Conservation (phyloP, 2,888 invertebrate species). For the Cylloceria caligata region DNA sequence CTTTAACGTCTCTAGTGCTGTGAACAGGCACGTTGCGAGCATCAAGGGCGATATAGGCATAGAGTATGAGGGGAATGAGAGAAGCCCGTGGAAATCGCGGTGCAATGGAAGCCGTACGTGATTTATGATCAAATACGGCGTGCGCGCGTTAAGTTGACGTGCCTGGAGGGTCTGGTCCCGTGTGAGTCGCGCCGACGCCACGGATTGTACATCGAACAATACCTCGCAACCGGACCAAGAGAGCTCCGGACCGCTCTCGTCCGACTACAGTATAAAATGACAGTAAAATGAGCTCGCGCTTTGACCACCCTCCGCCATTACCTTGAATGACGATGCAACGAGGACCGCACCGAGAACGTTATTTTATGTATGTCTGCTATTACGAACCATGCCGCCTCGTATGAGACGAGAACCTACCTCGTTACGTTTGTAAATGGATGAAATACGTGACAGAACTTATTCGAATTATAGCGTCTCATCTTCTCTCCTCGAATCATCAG, state of each 20-base stretch:
- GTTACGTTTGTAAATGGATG: constrained; percentile 47
- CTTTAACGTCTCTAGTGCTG: constrained; percentile 14
- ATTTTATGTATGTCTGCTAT: constrained; percentile 71
- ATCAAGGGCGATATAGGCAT: constrained; percentile 42
- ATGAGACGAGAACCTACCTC: constrained; percentile 39
- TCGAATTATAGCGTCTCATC: constrained; percentile 39
- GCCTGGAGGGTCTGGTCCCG: constrained; percentile 41
- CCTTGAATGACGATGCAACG: constrained; percentile 79
- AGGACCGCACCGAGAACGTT: constrained; percentile 69
- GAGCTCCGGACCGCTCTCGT: constrained; percentile 33
- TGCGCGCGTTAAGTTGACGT: constrained; percentile 64
- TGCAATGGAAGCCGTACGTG: constrained; percentile 72
- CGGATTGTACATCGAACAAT: constrained; percentile 55
- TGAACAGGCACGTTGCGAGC: constrained; percentile 31
- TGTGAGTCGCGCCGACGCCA: constrained; percentile 49
- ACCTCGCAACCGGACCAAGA: constrained; percentile 25
- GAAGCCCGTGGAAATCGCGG: constrained; percentile 72
- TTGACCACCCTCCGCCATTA: constrained; percentile 73
- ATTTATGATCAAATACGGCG: constrained; percentile 70
- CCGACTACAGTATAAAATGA: constrained; percentile 67
- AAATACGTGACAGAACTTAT: constrained; percentile 31
- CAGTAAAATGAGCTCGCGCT: constrained; percentile 70
- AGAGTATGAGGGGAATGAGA: constrained; percentile 52
- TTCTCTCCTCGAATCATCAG: background rate
- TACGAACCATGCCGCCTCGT: constrained; percentile 25